Percentiles rank a stretch among this genome's conserved stretches.
Evolutionary conservation across 2,113 vertebrate species (phyloP).

Genomic region (Pitta sordida): DNA sequence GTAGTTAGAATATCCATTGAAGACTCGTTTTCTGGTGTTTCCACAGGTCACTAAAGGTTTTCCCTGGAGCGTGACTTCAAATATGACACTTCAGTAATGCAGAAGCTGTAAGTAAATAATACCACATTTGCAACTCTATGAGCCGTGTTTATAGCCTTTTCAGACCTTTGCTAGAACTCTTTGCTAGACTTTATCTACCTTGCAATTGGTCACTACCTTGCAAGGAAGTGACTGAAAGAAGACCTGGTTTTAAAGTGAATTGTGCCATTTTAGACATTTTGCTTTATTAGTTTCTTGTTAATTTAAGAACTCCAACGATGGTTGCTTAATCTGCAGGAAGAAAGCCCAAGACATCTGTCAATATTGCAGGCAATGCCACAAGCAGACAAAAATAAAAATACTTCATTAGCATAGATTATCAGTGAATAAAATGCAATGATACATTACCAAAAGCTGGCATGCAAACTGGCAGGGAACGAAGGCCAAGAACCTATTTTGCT

Average conservation of each 20-base stretch:
- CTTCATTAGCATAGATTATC: background rate
- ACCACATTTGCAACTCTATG: background rate
- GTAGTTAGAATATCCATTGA: background rate
- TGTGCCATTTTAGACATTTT: background rate
- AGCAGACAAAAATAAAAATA: slow-evolving; percentile 9
- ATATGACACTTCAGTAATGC: slow-evolving; percentile 68
- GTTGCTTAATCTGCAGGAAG: background rate
- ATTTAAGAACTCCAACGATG: background rate
- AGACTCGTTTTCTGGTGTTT: background rate
- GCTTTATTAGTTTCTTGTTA: background rate
- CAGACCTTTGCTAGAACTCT: background rate
- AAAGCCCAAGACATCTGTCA: slow-evolving; percentile 9
- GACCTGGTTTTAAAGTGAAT: background rate
- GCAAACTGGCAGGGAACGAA: background rate
- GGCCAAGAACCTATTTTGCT: background rate
- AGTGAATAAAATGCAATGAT: background rate
- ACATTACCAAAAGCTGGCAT: background rate
- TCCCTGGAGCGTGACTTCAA: background rate
- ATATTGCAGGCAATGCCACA: background rate
- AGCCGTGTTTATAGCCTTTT: background rate
- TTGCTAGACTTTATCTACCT: background rate
- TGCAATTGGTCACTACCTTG: background rate
- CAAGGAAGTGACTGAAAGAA: background rate
- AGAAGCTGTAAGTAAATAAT: slow-evolving; percentile 58
- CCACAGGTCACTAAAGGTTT: slow-evolving; percentile 49